phyloP scores from a whole-genome alignment of 2,113 vertebrate species.

The Echinops telfairi region DNA sequence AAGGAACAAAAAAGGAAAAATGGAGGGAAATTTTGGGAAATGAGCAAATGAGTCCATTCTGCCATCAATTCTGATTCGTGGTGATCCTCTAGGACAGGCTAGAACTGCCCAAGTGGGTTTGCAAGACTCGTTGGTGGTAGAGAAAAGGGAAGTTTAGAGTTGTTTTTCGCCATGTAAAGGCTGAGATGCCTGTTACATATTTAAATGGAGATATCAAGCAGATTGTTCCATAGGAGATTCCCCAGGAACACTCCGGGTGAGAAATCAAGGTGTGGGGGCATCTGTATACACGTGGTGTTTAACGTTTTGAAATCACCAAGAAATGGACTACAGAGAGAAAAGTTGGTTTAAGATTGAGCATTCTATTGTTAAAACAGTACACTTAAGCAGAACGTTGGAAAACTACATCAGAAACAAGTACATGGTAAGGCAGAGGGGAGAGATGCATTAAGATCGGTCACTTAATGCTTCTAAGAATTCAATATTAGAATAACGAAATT shows the following conservation, averaged over 20 bases:
- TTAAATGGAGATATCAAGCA: conserved; percentile 15
- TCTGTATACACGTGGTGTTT: background rate
- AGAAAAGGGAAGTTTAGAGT: background rate
- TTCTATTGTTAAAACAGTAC: conserved; percentile 5
- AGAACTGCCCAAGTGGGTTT: no score
- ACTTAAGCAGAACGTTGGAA: conserved; percentile 16
- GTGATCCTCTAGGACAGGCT: no score
- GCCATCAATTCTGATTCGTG: background rate
- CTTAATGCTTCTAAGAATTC: conserved; percentile 40
- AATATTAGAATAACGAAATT: conserved; percentile 34
- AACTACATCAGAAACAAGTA: background rate
- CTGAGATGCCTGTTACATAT: conserved; percentile 4
- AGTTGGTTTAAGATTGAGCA: background rate
- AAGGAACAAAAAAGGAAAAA: conserved; percentile 20
- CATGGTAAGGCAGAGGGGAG: background rate
- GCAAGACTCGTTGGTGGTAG: background rate
- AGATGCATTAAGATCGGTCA: background rate
- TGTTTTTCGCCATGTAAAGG: conserved; percentile 3
- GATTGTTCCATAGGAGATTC: background rate
- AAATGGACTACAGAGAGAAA: background rate
- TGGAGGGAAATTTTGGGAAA: background rate
- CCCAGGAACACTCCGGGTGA: background rate
- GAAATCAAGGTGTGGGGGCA: conserved; percentile 26
- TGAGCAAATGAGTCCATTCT: background rate
- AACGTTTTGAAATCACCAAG: conserved; percentile 46